Percentiles rank a stretch among this genome's conserved stretches.
Evolutionary conservation across 1,140 invertebrate genomes (phyloP).

Genomic region (Leguminivora glycinivorella): DNA sequence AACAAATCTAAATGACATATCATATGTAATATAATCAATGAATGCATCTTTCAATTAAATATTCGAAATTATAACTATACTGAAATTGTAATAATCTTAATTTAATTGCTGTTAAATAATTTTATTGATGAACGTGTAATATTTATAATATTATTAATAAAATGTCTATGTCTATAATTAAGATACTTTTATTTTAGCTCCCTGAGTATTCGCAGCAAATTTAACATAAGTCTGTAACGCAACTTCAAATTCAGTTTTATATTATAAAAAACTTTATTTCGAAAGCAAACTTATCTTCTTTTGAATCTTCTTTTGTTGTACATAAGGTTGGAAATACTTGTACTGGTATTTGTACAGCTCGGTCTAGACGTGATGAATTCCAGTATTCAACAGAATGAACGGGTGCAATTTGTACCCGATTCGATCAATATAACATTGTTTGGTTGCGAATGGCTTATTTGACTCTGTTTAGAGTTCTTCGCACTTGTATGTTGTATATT

Average conservation of each 20-base stretch:
- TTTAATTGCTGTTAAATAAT: too few species aligned
- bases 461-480: slow-evolving; percentile 2
- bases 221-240: too few species aligned
- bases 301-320: neutral
- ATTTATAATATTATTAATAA: too few species aligned
- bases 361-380: slow-evolving; percentile 14
- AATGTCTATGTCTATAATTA: too few species aligned
- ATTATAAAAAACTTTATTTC: neutral
- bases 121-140: too few species aligned
- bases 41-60: too few species aligned
- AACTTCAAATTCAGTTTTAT: neutral
- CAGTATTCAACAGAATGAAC: slow-evolving; percentile 5
- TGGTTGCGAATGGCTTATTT: slow-evolving; percentile 9
- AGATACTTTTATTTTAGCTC: too few species aligned
- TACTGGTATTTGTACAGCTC: neutral
- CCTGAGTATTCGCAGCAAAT: too few species aligned
- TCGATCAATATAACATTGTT: slow-evolving; percentile 6
- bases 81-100: too few species aligned
- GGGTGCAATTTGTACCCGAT: slow-evolving; percentile 6
- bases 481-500: neutral
- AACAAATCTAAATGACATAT: too few species aligned
- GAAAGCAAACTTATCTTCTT: neutral
- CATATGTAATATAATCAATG: too few species aligned
- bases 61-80: too few species aligned
- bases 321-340: neutral